A percentile compares a stretch with the other conserved stretches of the same genome.
phyloP scores from a whole-genome alignment of 2,797 vertebrate species.

The Parotocinclus haroldoi region DNA sequence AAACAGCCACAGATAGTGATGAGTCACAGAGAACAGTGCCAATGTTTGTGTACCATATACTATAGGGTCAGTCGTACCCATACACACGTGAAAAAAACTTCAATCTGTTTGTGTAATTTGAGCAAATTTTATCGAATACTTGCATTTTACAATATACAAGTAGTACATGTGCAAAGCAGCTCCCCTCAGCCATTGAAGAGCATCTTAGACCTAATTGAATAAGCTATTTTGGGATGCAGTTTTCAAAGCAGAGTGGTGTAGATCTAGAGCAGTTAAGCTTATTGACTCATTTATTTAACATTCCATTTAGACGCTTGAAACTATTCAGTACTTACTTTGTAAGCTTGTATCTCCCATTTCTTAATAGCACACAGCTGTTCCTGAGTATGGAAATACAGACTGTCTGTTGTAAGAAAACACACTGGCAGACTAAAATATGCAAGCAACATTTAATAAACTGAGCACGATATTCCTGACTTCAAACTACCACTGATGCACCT shows the following conservation, averaged over 20 bases:
- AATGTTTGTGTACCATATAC: constrained; percentile 94
- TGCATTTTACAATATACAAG: background rate
- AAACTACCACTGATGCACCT: too few species aligned
- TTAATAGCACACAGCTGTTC: too few species aligned
- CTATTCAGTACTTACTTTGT: too few species aligned
- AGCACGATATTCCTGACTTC: too few species aligned
- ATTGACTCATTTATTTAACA: too few species aligned
- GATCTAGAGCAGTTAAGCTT: constrained; percentile 1
- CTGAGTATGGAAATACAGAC: too few species aligned
- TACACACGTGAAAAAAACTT: constrained; percentile 51
- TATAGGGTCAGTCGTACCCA: constrained; percentile 96
- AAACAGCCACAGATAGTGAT: constrained; percentile 89
- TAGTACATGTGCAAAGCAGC: constrained; percentile 1
- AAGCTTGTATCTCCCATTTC: too few species aligned
- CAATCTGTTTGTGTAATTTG: background rate
- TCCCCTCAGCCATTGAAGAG: background rate
- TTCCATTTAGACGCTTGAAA: background rate
- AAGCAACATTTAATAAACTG: too few species aligned
- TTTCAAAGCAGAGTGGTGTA: background rate
- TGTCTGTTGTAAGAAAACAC: too few species aligned
- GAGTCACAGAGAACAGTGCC: constrained; percentile 94
- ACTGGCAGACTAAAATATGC: too few species aligned
- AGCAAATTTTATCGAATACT: background rate
- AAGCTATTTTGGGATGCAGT: constrained; percentile 15
- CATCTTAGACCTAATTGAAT: constrained; percentile 22